These are phyloP conservation scores for Halocynthia roretzi DNA, from an alignment of 23 tunicate genomes.

Conservation along the genomic window DNA sequence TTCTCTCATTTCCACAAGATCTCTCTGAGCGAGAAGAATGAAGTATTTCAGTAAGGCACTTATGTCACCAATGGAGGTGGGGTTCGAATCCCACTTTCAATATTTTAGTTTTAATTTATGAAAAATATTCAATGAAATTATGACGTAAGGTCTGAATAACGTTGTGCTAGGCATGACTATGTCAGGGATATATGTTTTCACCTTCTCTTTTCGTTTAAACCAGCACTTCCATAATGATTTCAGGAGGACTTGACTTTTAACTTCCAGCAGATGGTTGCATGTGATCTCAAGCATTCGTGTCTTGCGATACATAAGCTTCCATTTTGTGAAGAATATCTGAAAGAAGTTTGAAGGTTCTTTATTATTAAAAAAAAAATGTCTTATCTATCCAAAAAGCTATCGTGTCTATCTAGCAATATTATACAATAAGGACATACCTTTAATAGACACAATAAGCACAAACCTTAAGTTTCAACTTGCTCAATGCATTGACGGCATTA, in stretches of 20 bases:
- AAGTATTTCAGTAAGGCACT: not conserved
- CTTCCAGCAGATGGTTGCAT: conserved; percentile 2
- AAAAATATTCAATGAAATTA: conserved; percentile 3
- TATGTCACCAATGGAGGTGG: not conserved
- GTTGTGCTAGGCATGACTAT: no score
- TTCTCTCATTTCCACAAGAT: not conserved
- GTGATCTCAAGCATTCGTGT: not conserved
- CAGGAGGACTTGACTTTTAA: not conserved
- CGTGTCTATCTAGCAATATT: no score
- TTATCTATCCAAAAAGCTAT: no score
- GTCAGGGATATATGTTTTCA: not conserved
- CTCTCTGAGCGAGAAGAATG: not conserved
- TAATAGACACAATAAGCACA: no score
- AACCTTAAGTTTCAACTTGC: no score
- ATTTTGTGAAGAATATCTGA: conserved; percentile 3
- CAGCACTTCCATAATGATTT: conserved; percentile 4
- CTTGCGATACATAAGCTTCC: conserved; percentile 8
- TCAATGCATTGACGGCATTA: no score
- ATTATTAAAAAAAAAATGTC: no score
- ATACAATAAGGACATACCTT: no score
- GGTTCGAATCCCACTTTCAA: no score
- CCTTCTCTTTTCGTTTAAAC: conserved; percentile 4
- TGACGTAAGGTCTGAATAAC: no score
- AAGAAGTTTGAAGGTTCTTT: not conserved
- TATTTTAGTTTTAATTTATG: no score